Base-by-base conservation (phyloP, 2,797 vertebrate species). In the Champsocephalus gunnari region DNA sequence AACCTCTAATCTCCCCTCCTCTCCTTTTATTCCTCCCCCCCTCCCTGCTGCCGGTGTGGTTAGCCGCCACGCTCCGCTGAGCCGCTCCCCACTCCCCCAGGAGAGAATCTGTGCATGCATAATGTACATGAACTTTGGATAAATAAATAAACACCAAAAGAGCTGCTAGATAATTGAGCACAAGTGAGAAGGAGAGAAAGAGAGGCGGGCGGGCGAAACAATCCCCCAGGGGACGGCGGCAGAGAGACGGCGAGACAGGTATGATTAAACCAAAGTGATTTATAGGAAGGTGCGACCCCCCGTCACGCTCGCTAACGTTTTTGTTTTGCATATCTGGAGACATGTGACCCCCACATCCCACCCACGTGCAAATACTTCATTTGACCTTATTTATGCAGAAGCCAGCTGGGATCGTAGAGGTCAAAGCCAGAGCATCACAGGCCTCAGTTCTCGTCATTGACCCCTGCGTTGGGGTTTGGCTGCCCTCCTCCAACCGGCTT, bases 191-290 rank as follows among this genome's bases (percentile, higher is more conserved):
- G 91, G 66, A 69, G 58, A 90, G 79, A 64, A 92, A 95, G 75
- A 16, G 55, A 72, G 73, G 60, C 24, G 17, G 79, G 73, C 61
- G 69, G 64, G 75, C 89, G 91, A 94, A 95, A 95, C 93, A 85
- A 93, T 94, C 94, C 94, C 95, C 95, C 94, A 82, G 65, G 94
- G 92, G 95, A 94, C 21, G 89, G 93, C 85, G 79, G 73, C 48
- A 32, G 28, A 44, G 88, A 79, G 91, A 92, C 87, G 91, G 93
- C 87, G 91, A 96, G 95, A 95, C 96, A 95, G 96, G 97, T 99
- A 93, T 96, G 97, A 97, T 97, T 98, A 98, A 97, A 95, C 94
- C 94, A 82, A 70, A 45, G 92, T 97, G 97, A 98, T 98, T 98
- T 97, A 98, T 97, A 96, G 94, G 94, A 95, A 96, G 95, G 96